Evolutionary conservation across 1,140 invertebrate genomes (phyloP).

Genomic region (Temnothorax curvispinosus): DNA sequence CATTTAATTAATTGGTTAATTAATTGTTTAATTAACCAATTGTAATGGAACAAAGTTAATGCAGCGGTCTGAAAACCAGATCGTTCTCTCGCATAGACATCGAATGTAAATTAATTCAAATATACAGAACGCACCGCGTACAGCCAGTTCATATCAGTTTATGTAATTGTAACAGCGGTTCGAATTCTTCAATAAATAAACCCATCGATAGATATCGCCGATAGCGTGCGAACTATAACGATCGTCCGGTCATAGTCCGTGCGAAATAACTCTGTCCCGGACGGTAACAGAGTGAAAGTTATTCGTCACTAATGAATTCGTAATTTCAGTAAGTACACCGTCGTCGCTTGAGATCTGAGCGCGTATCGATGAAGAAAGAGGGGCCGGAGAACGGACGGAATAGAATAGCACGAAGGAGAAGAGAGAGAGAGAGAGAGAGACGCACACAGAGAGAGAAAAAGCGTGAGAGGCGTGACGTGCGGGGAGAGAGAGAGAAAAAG

Average conservation of each 20-base stretch:
- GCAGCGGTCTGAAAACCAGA: neutral
- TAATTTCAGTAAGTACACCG: conserved; percentile 68
- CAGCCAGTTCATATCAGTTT: neutral
- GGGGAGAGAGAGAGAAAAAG: neutral
- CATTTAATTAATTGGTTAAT: neutral
- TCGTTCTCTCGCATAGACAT: too few relatives aligned
- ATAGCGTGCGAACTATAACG: neutral
- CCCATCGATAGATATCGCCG: neutral
- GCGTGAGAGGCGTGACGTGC: neutral
- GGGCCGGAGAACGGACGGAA: neutral
- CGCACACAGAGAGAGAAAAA: neutral
- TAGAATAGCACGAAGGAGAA: neutral
- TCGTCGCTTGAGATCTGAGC: conserved; percentile 52
- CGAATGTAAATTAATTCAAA: conserved; percentile 4
- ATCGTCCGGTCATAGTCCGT: conserved; percentile 3
- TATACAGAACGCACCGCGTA: neutral
- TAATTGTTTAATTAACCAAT: too few relatives aligned
- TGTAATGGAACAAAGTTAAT: neutral
- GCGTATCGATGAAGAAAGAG: conserved; percentile 46
- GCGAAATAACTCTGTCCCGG: conserved; percentile 44
- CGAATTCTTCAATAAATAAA: neutral
- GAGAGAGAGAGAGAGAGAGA: neutral
- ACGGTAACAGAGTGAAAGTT: conserved; percentile 66
- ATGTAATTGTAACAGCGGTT: neutral
- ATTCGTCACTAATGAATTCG: conserved; percentile 73